A percentile compares a stretch with the other conserved stretches of the same genome.
These are phyloP conservation scores for Ara ararauna DNA, from an alignment of 2,797 vertebrate species.

Conservation along the genomic window DNA sequence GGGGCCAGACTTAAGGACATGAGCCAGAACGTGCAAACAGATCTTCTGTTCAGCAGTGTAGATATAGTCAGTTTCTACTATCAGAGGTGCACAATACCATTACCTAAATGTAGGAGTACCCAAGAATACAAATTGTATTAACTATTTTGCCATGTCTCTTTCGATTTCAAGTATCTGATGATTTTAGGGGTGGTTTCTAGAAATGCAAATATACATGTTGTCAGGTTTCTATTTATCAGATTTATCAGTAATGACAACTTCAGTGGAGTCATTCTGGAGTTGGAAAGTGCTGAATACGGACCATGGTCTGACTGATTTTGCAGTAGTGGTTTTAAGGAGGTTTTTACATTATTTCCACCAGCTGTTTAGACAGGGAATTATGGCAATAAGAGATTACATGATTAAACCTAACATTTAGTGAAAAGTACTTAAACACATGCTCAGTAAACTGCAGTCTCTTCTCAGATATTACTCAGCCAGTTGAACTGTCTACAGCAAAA, in stretches of 20 bases:
- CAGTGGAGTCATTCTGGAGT: neutral
- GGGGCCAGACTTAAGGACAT: neutral
- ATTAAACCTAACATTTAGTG: neutral
- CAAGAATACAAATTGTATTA: neutral
- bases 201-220: neutral
- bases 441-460: neutral
- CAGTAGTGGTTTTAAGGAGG: rapidly evolving
- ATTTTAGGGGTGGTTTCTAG: neutral
- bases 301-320: neutral
- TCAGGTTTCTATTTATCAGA: neutral
- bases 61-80: neutral
- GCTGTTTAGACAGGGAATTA: neutral
- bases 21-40: neutral
- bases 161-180: neutral
- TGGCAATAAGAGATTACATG: neutral
- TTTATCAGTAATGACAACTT: neutral
- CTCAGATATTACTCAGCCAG: neutral
- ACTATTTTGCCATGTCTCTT: neutral
- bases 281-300: neutral
- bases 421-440: neutral
- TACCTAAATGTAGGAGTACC: neutral
- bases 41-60: rapidly evolving
- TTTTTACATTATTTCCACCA: neutral
- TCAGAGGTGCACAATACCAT: neutral
- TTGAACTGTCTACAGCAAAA: neutral